These are phyloP conservation scores for Nymphicus hollandicus DNA, from an alignment of 2,113 vertebrate species.

Conservation along the genomic window DNA sequence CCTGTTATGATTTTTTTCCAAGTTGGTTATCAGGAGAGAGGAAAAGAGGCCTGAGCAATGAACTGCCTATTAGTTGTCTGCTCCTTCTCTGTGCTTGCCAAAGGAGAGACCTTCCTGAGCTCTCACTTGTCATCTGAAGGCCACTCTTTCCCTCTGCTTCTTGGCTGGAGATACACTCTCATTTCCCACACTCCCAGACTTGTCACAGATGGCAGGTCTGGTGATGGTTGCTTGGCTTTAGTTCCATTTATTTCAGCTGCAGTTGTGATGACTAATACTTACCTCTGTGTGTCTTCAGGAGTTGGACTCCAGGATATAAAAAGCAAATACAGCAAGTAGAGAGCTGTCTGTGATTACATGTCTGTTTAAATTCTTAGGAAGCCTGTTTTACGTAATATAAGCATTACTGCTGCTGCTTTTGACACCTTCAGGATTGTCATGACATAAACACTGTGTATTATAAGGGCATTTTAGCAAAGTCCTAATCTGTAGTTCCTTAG, in stretches of 20 bases:
- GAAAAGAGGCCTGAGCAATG: not conserved
- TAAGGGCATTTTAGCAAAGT: not conserved
- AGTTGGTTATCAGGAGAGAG: not conserved
- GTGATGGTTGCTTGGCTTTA: not conserved
- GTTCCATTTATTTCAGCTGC: not conserved
- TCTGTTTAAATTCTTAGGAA: not conserved
- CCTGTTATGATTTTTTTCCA: not conserved
- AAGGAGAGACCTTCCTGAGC: not conserved
- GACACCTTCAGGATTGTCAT: not conserved
- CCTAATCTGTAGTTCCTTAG: not conserved
- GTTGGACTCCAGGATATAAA: not conserved
- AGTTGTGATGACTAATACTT: not conserved
- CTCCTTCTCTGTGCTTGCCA: not conserved
- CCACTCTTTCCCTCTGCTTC: not conserved
- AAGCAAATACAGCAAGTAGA: not conserved
- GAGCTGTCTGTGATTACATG: not conserved
- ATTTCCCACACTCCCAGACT: not conserved
- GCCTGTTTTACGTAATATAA: not conserved
- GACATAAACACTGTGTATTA: not conserved
- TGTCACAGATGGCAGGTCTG: not conserved
- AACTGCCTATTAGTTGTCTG: not conserved
- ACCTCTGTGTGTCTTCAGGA: not conserved
- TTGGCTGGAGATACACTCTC: not conserved
- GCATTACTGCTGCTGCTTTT: not conserved
- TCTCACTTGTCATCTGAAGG: not conserved